Evolutionary conservation across 1,140 invertebrate species (phyloP).

Genomic region (Tetramorium parvispinum): DNA sequence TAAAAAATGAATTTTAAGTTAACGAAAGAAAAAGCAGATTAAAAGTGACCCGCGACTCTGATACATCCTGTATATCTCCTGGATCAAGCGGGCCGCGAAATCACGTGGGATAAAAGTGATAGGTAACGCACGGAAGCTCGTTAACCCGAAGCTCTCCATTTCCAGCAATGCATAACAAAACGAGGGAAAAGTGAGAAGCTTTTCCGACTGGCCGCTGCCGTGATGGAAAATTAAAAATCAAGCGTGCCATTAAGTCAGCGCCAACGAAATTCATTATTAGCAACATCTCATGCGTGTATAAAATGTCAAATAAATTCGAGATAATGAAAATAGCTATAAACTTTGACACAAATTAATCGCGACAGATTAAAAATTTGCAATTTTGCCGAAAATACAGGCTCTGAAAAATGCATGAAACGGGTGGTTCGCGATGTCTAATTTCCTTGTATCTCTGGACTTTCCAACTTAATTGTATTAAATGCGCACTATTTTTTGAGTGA

Average conservation of each 20-base stretch:
- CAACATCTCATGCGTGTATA: background rate
- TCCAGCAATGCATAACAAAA: constrained; percentile 52
- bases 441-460: background rate
- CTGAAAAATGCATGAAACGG: background rate
- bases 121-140: constrained; percentile 32
- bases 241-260: background rate
- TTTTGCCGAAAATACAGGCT: background rate
- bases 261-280: constrained; percentile 12
- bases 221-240: constrained; percentile 49
- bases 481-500: background rate
- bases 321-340: background rate
- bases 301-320: background rate
- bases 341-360: background rate
- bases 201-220: background rate
- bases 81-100: constrained; percentile 32
- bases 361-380: constrained; percentile 4
- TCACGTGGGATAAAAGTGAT: constrained; percentile 51
- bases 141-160: constrained; percentile 41
- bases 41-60: background rate
- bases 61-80: constrained; percentile 4
- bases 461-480: background rate
- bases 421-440: background rate
- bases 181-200: constrained; percentile 4
- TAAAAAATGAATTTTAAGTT: background rate
- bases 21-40: background rate